These are phyloP conservation scores for Eupeodes latifasciatus DNA, from an alignment of 2,888 invertebrate species.

Conservation along the genomic window DNA sequence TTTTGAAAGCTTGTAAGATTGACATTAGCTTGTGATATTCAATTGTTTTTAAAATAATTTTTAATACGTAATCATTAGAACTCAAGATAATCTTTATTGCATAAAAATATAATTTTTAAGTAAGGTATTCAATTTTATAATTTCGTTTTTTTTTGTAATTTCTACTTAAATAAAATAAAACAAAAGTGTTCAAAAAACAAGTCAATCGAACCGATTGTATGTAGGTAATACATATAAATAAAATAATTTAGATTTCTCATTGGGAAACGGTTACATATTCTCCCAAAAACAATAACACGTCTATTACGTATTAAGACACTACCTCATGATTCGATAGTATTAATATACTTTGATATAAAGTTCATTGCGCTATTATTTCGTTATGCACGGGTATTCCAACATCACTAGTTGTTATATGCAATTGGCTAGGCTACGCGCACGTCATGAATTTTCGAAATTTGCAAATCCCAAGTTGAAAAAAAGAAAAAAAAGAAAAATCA, in stretches of 20 bases:
- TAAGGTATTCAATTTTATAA: no score
- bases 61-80: no score
- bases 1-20: no score
- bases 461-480: neutral
- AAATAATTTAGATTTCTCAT: neutral
- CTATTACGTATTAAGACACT: slow-evolving; percentile 26
- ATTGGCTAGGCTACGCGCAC: slow-evolving; percentile 1
- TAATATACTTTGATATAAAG: slow-evolving; percentile 27
- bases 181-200: no score
- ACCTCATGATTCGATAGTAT: slow-evolving; percentile 31
- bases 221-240: no score
- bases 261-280: slow-evolving; percentile 4
- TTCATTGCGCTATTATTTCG: slow-evolving; percentile 63
- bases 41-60: no score
- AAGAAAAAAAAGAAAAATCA: neutral
- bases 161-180: no score
- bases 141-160: no score
- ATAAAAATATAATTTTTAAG: no score
- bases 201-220: no score
- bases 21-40: no score
- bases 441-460: neutral
- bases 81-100: no score
- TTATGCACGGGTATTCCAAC: neutral
- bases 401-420: slow-evolving; percentile 1
- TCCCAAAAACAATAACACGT: slow-evolving; percentile 27